Conservation (phyloP, 2,113 vertebrate species). For the Hystrix cristata region DNA sequence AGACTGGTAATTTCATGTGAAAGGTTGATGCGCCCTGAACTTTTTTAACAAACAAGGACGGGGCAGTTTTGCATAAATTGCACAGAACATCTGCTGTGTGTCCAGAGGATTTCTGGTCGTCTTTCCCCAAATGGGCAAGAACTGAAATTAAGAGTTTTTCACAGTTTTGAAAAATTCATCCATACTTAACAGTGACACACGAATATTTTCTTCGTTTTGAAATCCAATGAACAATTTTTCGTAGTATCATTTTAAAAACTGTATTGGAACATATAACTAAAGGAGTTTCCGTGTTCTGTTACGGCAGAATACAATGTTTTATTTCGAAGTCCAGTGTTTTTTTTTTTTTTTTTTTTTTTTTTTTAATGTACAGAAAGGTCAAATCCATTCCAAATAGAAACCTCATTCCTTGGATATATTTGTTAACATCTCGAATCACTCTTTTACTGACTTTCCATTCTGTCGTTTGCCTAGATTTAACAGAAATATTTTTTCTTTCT, state of each 20-base stretch:
- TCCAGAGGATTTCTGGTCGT: conserved; percentile 43
- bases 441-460: conserved; percentile 52
- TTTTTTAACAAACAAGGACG: conserved; percentile 73
- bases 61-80: conserved; percentile 64
- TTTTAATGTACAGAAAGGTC: conserved; percentile 69
- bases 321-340: conserved; percentile 48
- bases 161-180: conserved; percentile 31
- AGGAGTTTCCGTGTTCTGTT: conserved; percentile 61
- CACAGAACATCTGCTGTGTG: conserved; percentile 69
- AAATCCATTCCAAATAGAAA: conserved; percentile 74
- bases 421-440: conserved; percentile 63
- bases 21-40: conserved; percentile 50
- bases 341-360: neutral
- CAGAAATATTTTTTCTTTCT: conserved; percentile 45
- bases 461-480: conserved; percentile 60
- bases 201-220: conserved; percentile 66
- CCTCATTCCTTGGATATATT: conserved; percentile 67
- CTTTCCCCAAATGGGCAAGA: conserved; percentile 57
- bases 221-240: conserved; percentile 59
- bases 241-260: conserved; percentile 64
- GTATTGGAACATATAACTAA: conserved; percentile 68
- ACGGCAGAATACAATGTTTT: conserved; percentile 77
- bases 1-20: conserved; percentile 37
- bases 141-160: conserved; percentile 56
- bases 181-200: conserved; percentile 43